Conservation (phyloP, 2,888 invertebrate genomes). For the Athalia rosae region DNA sequence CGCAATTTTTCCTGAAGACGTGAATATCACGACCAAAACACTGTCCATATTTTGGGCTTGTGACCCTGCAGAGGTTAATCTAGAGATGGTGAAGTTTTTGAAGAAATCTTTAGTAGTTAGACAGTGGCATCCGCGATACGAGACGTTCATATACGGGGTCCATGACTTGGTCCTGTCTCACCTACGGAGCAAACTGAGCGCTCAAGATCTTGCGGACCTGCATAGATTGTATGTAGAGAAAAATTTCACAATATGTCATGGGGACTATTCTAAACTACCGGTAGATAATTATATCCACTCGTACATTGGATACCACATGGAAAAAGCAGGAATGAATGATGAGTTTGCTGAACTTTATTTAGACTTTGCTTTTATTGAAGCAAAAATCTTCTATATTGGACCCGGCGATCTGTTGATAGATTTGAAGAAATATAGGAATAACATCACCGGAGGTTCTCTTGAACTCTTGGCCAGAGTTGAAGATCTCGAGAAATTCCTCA, state of each 20-base stretch:
- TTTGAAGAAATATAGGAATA: constrained; percentile 78
- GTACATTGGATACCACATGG: constrained; percentile 83
- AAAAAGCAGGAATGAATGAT: constrained; percentile 75
- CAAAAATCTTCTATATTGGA: constrained; percentile 81
- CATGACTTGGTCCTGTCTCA: constrained; percentile 82
- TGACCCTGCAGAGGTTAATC: constrained; percentile 75
- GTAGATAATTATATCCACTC: constrained; percentile 85
- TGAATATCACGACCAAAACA: constrained; percentile 79
- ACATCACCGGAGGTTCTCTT: constrained; percentile 76
- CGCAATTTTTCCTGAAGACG: constrained; percentile 81
- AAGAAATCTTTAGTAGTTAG: constrained; percentile 82
- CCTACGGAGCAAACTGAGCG: constrained; percentile 74
- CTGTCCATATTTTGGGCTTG: constrained; percentile 75
- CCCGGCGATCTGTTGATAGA: constrained; percentile 83
- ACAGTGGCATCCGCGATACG: constrained; percentile 78
- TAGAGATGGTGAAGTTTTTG: constrained; percentile 79
- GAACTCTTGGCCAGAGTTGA: constrained; percentile 74
- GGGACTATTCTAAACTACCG: constrained; percentile 77
- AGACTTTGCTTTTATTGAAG: constrained; percentile 82
- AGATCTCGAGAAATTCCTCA: constrained; percentile 79
- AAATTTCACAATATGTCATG: constrained; percentile 75
- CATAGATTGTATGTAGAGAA: constrained; percentile 78
- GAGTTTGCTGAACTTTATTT: constrained; percentile 79
- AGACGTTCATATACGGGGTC: constrained; percentile 81
- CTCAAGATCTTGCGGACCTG: constrained; percentile 73